Conservation (phyloP, 2,113 vertebrate species). For the Pluvialis apricaria region DNA sequence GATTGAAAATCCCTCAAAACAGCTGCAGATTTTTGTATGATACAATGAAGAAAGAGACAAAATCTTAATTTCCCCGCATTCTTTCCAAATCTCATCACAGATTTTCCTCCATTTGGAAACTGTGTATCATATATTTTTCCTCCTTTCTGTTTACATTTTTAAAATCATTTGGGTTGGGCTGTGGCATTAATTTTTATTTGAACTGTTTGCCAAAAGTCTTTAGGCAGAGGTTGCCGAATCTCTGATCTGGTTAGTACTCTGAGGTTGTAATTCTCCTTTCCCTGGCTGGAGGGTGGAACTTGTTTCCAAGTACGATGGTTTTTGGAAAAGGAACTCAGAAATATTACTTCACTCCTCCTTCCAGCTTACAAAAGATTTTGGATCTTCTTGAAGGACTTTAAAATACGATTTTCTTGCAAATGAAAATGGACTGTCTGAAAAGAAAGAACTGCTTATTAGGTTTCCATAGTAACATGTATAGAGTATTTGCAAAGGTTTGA, state of each 20-base stretch:
- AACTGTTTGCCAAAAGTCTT: background rate
- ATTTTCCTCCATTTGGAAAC: background rate
- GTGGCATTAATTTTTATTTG: background rate
- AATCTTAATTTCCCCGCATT: background rate
- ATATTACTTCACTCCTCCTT: background rate
- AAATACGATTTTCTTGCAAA: background rate
- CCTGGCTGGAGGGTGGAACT: background rate
- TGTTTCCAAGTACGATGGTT: background rate
- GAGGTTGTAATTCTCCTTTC: background rate
- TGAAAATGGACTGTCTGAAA: background rate
- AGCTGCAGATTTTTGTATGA: background rate
- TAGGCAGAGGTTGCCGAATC: background rate
- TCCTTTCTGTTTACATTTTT: background rate
- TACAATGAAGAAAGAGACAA: background rate
- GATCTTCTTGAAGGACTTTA: background rate
- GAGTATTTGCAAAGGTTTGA: constrained; percentile 1
- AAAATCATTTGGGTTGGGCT: background rate
- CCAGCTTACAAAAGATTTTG: background rate
- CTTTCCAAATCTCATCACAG: background rate
- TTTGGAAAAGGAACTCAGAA: background rate
- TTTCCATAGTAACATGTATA: background rate
- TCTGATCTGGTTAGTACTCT: background rate
- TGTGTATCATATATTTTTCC: background rate
- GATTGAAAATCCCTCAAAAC: background rate
- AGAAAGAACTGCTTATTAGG: background rate